Evolutionary conservation across 23 tunicate genomes (phyloP), one percentile per base, ranked within the genome.

Genomic region (Botrylloides violaceus): DNA sequence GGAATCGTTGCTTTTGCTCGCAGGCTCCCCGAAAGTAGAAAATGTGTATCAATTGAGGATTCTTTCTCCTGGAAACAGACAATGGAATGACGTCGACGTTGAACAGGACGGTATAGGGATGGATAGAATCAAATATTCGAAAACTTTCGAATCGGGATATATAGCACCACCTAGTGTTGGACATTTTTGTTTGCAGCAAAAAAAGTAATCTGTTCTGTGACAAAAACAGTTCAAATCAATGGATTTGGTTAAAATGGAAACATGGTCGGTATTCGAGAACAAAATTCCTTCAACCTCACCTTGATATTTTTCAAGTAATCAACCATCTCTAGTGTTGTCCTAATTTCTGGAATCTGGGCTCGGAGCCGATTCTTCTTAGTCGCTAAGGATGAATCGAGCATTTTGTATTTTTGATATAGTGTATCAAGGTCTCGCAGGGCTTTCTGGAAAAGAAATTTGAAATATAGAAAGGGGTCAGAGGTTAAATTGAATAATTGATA

Each of bases 1-100:
- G 85, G 88, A 71, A 93, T 78, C 22, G 57, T 66, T 2, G 98
- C 98, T 81, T 93, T 93, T 48, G 98, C 98, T 65, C 82, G 71
- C 20, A 93, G 65, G 0, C 94, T 71, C 24, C 87, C 98, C 35
- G 98, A 79, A 3, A 93, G 80, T 26, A 84, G 39, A 64, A 93
- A 93, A 12, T 79, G 72, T 19, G 95, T 85, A 3, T 87, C 62
- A 37, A 86, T 93, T 35, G 88, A 32, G 21, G 77, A 59, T 12
- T 64, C 66, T 29, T 77, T 59, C 32, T 81, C 80, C 81, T 79
- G 56, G 25, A 32, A 55, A 55, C n/a, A n/a, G n/a, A n/a, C n/a
- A n/a, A 55, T 21, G 19, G 64, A 43, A 7, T 43, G 53, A 15
- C 53, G 15, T 43, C 53, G 15, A 43, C 15, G 15, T 43, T 15